Evolutionary conservation across 2,888 invertebrate genomes (phyloP), one percentile per base, ranked within the genome.

Genomic region (Polietes domitor): DNA sequence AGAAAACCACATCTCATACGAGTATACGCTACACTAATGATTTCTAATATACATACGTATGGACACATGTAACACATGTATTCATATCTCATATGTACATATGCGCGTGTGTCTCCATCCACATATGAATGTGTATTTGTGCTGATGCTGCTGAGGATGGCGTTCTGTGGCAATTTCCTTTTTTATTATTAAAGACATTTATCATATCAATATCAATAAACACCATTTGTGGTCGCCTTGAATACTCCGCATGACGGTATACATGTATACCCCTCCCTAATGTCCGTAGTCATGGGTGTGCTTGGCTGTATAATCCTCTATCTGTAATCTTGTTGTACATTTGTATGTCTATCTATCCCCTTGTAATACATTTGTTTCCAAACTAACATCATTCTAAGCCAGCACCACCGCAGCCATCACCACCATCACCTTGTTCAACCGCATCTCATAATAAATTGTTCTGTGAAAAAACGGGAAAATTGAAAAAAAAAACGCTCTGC

Each of bases 101-200:
- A 32, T 63, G 63, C 32, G n/a, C n/a, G 1, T 58, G 15, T 37
- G 41, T 17, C 5, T 19, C 28, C 21, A 10, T 26, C 17, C n/a
- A 21, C 37, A 12, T 63, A 19, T 70, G 28, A 26, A 73, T 77
- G 77, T 77, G 77, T 5, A 28, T 37, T 32, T 71, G 68, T 73
- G 58, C 50, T 73, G 76, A 76, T 79, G 68, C 61, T 65, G 53
- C 58, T 65, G 10, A n/a, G n/a, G n/a, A n/a, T n/a, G 77, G 17
- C 70, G 61, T 80, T 79, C 15, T 5, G 68, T 68, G 75, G 72
- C 73, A 84, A 75, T 84, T 81, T 84, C 75, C 84, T 78, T 84
- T 84, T 84, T 84, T 84, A 84, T 84, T 84, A 84, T 84, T 84
- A 84, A 80, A 84, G 73, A 78, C 84, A 84, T 84, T 84, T 84